Percentiles rank a stretch among this genome's conserved stretches.
These are phyloP conservation scores for Autographa pulchrina DNA, from an alignment of 2,888 invertebrate species.

Conservation along the genomic window DNA sequence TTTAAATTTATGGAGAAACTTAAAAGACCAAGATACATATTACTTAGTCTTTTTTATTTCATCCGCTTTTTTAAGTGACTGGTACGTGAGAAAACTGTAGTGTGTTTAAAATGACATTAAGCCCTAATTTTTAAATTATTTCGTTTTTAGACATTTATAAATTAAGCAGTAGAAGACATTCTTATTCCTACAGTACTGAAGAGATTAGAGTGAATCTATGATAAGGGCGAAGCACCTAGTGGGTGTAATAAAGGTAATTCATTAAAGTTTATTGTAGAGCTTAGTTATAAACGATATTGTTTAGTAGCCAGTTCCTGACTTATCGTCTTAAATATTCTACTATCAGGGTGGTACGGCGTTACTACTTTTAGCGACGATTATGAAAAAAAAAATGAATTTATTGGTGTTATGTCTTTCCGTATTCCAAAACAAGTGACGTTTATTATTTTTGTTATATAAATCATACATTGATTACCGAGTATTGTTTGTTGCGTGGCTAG, in stretches of 20 bases:
- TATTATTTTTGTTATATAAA: constrained; percentile 59
- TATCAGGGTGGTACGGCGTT: too few species aligned
- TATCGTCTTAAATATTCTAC: constrained; percentile 30
- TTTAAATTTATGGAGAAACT: too few species aligned
- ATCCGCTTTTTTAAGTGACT: too few species aligned
- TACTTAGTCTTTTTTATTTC: too few species aligned
- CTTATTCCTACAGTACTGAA: constrained; percentile 35
- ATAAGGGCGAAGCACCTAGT: constrained; percentile 31
- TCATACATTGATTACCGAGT: constrained; percentile 72
- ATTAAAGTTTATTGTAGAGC: constrained; percentile 48
- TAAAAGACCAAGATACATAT: too few species aligned
- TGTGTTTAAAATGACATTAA: too few species aligned
- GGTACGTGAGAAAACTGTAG: too few species aligned
- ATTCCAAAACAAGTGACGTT: constrained; percentile 22
- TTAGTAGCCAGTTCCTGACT: constrained; percentile 15
- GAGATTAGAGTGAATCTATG: constrained; percentile 47
- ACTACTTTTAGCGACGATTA: too few species aligned
- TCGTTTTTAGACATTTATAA: neutral
- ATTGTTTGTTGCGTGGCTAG: constrained; percentile 72
- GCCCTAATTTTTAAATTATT: too few species aligned
- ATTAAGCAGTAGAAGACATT: neutral
- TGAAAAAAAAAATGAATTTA: too few species aligned
- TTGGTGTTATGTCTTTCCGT: too few species aligned
- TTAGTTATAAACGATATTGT: constrained; percentile 32
- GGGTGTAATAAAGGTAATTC: constrained; percentile 46